Percentiles rank a stretch among this genome's conserved stretches.
phyloP scores from a whole-genome alignment of 2,888 invertebrate genomes.

The Himalopsyche tibetana region DNA sequence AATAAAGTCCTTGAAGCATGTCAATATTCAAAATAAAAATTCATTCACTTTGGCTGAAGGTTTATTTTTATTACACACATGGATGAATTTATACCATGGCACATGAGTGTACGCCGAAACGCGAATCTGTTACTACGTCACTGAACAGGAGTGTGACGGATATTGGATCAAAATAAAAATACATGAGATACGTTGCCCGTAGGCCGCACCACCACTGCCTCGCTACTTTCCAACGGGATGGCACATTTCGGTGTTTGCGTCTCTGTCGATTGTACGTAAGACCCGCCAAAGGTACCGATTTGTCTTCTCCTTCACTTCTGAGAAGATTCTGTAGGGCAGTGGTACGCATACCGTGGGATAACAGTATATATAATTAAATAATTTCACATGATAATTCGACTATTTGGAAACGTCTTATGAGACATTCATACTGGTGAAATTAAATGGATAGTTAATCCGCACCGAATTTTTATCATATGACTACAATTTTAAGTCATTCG shows the following conservation, averaged over 20 bases:
- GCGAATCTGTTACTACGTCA: constrained; percentile 17
- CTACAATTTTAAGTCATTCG: too few species aligned
- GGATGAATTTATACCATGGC: background rate
- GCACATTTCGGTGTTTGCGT: constrained; percentile 8
- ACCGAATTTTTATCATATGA: too few species aligned
- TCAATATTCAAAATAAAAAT: constrained; percentile 8
- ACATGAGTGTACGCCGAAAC: background rate
- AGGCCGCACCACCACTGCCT: background rate
- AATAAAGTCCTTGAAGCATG: constrained; percentile 10
- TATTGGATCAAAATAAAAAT: constrained; percentile 34
- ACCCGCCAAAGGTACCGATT: background rate
- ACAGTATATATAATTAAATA: too few species aligned
- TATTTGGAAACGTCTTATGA: too few species aligned
- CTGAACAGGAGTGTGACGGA: constrained; percentile 17
- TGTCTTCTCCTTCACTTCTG: background rate
- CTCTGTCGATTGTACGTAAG: background rate
- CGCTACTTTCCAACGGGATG: background rate
- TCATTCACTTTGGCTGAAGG: constrained; percentile 26
- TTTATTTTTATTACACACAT: constrained; percentile 34
- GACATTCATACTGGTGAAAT: too few species aligned
- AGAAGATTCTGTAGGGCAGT: background rate
- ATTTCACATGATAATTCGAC: too few species aligned
- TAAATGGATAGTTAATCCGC: too few species aligned
- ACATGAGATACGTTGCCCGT: constrained; percentile 16
- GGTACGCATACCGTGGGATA: background rate